Evolutionary conservation across 2,888 invertebrate species (phyloP).

Genomic region (Orthosia gracilis): DNA sequence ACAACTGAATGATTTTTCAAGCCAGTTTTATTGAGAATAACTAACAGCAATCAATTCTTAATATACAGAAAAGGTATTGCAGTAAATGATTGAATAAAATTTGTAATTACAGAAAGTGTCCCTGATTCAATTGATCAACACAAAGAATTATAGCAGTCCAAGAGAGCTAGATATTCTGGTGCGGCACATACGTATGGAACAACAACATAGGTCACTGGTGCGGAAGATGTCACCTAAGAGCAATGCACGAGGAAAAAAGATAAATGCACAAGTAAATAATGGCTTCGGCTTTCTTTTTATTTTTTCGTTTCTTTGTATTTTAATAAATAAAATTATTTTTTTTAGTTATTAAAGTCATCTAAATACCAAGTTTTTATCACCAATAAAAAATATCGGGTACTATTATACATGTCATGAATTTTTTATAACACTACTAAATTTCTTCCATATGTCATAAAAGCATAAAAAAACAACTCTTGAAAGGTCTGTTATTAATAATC

Average conservation of each 20-base stretch:
- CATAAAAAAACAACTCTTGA: neutral
- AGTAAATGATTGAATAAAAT: too few relatives aligned
- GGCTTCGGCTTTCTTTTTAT: too few relatives aligned
- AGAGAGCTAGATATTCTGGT: constrained; percentile 74
- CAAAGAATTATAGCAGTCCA: constrained; percentile 74
- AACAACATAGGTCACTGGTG: constrained; percentile 66
- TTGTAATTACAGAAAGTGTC: constrained; percentile 77
- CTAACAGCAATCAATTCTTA: too few relatives aligned
- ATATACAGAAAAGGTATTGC: too few relatives aligned
- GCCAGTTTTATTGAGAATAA: too few relatives aligned
- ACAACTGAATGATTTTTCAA: too few relatives aligned
- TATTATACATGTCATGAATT: too few relatives aligned
- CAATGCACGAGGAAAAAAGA: constrained; percentile 54
- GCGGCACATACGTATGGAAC: constrained; percentile 74
- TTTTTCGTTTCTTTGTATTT: too few relatives aligned
- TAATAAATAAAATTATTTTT: too few relatives aligned
- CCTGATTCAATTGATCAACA: constrained; percentile 80
- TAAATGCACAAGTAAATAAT: constrained; percentile 69
- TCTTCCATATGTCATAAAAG: neutral
- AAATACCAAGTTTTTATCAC: too few relatives aligned
- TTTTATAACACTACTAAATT: too few relatives aligned
- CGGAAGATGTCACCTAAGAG: constrained; percentile 61
- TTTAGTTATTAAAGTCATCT: neutral
- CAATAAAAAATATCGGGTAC: too few relatives aligned
- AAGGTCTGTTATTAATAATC: neutral